A percentile compares a stretch with the other conserved stretches of the same genome.
Conservation (phyloP, 2,888 invertebrate species). For the Meandrusa payeni region DNA sequence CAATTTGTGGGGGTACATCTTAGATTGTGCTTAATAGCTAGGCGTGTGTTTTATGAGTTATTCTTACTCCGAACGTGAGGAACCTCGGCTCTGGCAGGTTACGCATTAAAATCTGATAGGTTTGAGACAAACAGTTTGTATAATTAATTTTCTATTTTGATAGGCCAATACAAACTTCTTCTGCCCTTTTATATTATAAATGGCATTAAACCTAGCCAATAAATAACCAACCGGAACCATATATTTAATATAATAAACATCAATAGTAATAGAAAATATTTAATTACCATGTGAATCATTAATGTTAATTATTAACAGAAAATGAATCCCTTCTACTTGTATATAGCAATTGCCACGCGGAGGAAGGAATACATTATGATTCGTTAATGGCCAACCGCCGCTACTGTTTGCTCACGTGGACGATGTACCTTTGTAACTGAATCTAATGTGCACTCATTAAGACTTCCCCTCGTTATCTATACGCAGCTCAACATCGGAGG, state of each 20-base stretch:
- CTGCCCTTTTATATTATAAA: no score
- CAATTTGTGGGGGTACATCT: no score
- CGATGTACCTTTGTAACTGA: conserved; percentile 28
- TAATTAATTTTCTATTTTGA: no score
- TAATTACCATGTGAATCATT: conserved; percentile 4
- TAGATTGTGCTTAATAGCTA: no score
- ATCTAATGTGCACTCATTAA: conserved; percentile 25
- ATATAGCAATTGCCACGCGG: conserved; percentile 1
- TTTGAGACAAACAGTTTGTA: no score
- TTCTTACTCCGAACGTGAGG: no score
- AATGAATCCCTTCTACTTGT: conserved; percentile 8
- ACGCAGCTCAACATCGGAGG: conserved; percentile 3
- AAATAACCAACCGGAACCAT: no score
- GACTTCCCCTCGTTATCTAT: conserved; percentile 24
- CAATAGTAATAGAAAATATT: neutral
- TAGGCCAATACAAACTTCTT: no score
- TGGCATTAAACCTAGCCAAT: no score
- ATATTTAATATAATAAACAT: neutral
- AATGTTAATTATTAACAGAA: conserved; percentile 12
- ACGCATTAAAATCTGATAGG: no score
- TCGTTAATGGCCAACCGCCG: conserved; percentile 37
- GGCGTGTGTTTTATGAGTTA: no score
- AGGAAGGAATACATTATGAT: conserved; percentile 19
- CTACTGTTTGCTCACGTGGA: conserved; percentile 52
- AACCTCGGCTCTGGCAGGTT: no score